Percentiles rank a stretch among this genome's conserved stretches.
phyloP scores from a whole-genome alignment of 1,140 invertebrate species.

The Neodiprion fabricii region DNA sequence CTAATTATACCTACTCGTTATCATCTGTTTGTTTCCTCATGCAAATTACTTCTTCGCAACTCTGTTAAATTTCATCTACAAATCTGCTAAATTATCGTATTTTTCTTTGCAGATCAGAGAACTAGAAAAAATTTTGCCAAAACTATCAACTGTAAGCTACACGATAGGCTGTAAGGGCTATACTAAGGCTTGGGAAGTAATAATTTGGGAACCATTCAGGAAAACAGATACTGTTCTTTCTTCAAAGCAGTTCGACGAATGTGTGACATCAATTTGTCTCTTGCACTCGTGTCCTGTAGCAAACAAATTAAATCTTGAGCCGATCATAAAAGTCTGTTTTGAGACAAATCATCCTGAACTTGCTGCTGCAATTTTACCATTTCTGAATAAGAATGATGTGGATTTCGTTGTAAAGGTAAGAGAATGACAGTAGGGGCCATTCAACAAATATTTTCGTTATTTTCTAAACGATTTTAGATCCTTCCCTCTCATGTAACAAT shows the following conservation, averaged over 20 bases:
- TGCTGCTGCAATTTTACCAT: conserved; percentile 46
- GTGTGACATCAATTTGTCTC: conserved; percentile 40
- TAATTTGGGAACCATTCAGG: conserved; percentile 43
- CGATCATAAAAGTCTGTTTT: conserved; percentile 41
- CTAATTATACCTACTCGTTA: neutral
- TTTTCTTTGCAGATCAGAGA: conserved; percentile 39
- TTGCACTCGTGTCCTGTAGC: conserved; percentile 49
- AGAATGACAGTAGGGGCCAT: neutral
- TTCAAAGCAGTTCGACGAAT: conserved; percentile 39
- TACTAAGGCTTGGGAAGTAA: conserved; percentile 45
- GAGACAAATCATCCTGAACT: conserved; percentile 40
- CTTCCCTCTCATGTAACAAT: neutral
- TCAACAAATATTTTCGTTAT: conserved; percentile 3
- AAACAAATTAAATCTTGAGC: conserved; percentile 40
- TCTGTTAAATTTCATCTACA: too few species aligned
- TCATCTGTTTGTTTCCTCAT: neutral
- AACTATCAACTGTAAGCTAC: conserved; percentile 34
- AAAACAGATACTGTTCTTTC: conserved; percentile 37
- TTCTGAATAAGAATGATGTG: conserved; percentile 38
- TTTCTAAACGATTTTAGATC: neutral
- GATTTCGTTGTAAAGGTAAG: conserved; percentile 37
- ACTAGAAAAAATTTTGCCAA: conserved; percentile 42
- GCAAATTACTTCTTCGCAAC: too few species aligned
- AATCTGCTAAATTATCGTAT: conserved; percentile 11
- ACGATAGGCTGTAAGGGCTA: conserved; percentile 47